Conservation (phyloP, 37 sponge, comb jelly and placozoan genomes). For the Eunapius fragilis region DNA sequence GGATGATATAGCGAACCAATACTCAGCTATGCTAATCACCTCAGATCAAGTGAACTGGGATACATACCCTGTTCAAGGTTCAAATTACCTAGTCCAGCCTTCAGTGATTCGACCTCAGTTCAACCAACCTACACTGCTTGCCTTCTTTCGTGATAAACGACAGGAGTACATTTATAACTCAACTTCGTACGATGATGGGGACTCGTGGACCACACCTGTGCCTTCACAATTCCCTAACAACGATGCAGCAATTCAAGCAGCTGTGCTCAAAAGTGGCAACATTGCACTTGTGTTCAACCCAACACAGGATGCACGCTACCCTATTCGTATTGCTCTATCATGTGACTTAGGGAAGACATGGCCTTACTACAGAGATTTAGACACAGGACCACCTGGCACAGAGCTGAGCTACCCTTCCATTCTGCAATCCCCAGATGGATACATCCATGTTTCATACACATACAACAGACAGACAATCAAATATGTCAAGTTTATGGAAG, state of each 20-base stretch:
- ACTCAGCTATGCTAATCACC: slow-evolving; percentile 41
- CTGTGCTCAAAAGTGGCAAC: slow-evolving; percentile 42
- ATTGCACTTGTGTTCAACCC: slow-evolving; percentile 65
- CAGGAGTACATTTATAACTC: slow-evolving; percentile 32
- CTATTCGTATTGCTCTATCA: slow-evolving; percentile 59
- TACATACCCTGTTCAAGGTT: slow-evolving; percentile 18
- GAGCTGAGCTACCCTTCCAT: slow-evolving; percentile 64
- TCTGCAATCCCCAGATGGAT: slow-evolving; percentile 65
- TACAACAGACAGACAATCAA: slow-evolving; percentile 68
- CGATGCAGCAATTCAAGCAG: slow-evolving; percentile 75
- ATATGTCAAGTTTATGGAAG: slow-evolving; percentile 63
- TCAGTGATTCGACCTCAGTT: slow-evolving; percentile 52
- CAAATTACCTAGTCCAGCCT: slow-evolving; percentile 66
- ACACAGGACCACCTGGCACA: slow-evolving; percentile 15
- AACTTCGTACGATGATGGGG: slow-evolving; percentile 3
- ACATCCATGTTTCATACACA: slow-evolving; percentile 66
- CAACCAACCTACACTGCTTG: slow-evolving; percentile 9
- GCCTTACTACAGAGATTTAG: slow-evolving; percentile 52
- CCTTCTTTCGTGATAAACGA: slow-evolving; percentile 48
- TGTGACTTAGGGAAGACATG: slow-evolving; percentile 73
- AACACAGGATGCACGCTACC: slow-evolving; percentile 36
- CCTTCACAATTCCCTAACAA: slow-evolving; percentile 57
- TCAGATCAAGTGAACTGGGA: slow-evolving; percentile 32
- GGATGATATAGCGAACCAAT: slow-evolving; percentile 13
- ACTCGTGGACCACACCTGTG: slow-evolving; percentile 37